Base-by-base conservation (phyloP, 2,797 vertebrate genomes). In the Leptatherina wallacei region DNA sequence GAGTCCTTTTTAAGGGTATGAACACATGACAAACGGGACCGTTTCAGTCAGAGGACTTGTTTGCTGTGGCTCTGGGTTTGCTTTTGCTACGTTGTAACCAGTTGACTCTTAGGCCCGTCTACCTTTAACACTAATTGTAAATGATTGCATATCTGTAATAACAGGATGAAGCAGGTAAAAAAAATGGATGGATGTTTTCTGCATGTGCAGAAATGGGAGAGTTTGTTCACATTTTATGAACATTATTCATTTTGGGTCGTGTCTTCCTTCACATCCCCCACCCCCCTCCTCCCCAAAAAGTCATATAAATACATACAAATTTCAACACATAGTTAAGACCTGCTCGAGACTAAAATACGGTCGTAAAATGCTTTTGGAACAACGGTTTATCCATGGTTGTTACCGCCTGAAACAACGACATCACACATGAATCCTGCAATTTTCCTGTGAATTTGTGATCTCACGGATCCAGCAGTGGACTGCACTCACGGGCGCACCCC, bases 351-450 rank as follows among this genome's bases (percentile, higher is more conserved):
- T 52, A 49, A 66, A 65, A 58, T 30, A 22, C 5, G 38, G 57
- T 61, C 69, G 13, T 75, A 65, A 83, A 78, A 52, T 32, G 24
- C 40, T 30, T 42, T n/a, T 22, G 14, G 62, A 83, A 75, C 68
- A 65, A 74, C 32, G 9, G 51, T 27, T 27, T 27, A 27, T 27
- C 24, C 24, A 27, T 27, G 24, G 24, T 27, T 27, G 24, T 27
- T 27, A 27, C 24, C 24, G 24, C 24, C 24, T 27, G 24, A 27
- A 27, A 27, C 24, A 27, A 27, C 24, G 24, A 27, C 24, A 27
- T 27, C 24, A 27, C 24, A 2, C 24, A 27, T 27, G 24, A 27
- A 27, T 27, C 24, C 24, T 27, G 24, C 24, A 27, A 27, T 27
- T 27, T 27, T 27, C 24, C 24, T 27, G 24, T 1, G 24, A 27